These are phyloP conservation scores for Cabera pusaria DNA, from an alignment of 2,888 invertebrate genomes.

Conservation along the genomic window DNA sequence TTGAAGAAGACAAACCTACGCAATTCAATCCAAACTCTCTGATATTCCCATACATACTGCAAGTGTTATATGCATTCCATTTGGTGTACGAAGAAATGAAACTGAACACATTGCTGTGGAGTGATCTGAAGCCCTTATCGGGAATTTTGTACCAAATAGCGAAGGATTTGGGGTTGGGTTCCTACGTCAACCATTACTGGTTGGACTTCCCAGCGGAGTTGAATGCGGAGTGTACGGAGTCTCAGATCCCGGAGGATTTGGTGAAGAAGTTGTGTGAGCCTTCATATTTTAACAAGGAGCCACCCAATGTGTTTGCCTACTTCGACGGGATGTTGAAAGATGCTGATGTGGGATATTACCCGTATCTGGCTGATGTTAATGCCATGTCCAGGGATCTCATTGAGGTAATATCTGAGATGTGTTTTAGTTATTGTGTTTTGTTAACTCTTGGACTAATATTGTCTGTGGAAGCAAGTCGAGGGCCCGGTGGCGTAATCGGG, in stretches of 20 bases:
- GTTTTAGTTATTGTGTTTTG: too few relatives aligned
- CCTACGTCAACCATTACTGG: conserved; percentile 92
- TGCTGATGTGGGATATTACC: conserved; percentile 83
- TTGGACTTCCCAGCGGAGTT: conserved; percentile 90
- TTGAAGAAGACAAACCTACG: conserved; percentile 50
- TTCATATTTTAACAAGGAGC: conserved; percentile 83
- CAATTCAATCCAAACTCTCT: conserved; percentile 86
- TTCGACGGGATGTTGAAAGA: conserved; percentile 86
- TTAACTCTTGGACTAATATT: too few relatives aligned
- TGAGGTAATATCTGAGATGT: conserved; percentile 78
- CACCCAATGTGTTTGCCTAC: conserved; percentile 89
- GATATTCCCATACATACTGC: conserved; percentile 88
- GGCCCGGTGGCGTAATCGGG: too few relatives aligned
- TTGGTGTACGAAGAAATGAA: conserved; percentile 96
- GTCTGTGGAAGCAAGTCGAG: too few relatives aligned
- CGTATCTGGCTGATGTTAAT: conserved; percentile 89
- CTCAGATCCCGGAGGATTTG: conserved; percentile 82
- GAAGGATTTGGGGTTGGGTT: conserved; percentile 87
- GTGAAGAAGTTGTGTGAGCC: conserved; percentile 84
- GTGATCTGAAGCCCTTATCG: conserved; percentile 87
- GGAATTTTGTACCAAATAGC: conserved; percentile 89
- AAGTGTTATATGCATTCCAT: conserved; percentile 92
- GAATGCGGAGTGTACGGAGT: conserved; percentile 59
- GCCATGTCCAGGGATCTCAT: conserved; percentile 88
- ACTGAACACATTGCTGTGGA: conserved; percentile 87